These are phyloP conservation scores for Fratercula arctica DNA, from an alignment of 2,797 vertebrate species.

Conservation along the genomic window DNA sequence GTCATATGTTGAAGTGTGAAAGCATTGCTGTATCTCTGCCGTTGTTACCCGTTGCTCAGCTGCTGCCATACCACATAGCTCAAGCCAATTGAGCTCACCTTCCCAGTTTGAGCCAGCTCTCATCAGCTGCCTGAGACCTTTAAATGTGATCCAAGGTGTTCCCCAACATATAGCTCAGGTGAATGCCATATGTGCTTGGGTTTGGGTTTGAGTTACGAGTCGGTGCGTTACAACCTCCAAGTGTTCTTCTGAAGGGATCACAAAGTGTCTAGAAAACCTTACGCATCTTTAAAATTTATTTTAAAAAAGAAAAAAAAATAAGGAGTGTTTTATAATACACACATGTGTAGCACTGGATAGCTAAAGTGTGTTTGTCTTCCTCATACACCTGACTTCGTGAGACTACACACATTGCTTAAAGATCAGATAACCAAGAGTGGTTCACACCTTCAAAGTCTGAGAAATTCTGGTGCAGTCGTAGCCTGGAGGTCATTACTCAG, in stretches of 20 bases:
- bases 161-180: background rate
- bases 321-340: background rate
- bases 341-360: background rate
- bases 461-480: background rate
- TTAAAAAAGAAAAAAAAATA: background rate
- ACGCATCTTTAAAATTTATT: background rate
- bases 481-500: background rate
- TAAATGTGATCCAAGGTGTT: background rate
- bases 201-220: background rate
- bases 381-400: background rate
- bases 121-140: conserved; percentile 2
- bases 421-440: background rate
- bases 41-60: conserved; percentile 59
- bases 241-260: background rate
- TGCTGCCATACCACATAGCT: conserved; percentile 48
- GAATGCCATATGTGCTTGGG: background rate
- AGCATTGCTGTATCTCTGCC: conserved; percentile 52
- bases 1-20: conserved; percentile 68
- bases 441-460: background rate
- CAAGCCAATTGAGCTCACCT: conserved; percentile 54
- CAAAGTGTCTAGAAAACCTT: background rate
- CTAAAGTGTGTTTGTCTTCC: background rate
- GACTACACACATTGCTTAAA: background rate
- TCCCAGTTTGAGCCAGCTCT: conserved; percentile 21
- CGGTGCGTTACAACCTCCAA: background rate